Base-by-base conservation (phyloP, 1,140 invertebrate genomes). In the Caenorhabditis tropicalis region DNA sequence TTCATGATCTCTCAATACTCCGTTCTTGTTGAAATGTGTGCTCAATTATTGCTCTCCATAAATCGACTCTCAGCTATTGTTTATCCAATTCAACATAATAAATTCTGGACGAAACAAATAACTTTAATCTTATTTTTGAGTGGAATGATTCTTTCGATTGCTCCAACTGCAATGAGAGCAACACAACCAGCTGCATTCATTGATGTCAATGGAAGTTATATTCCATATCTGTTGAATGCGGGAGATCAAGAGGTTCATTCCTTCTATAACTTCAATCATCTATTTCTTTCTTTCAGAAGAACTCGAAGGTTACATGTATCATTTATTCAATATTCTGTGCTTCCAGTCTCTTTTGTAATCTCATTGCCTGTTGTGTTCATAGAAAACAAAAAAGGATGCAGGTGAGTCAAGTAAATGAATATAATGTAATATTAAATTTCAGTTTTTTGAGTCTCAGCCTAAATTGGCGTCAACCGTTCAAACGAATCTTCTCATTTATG, bases 1-100 rank as follows among this genome's bases (percentile, higher is more conserved):
- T 81, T 81, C 7, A 81, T 53, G 79, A 81, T 81, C 0, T 81
- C 79, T 15, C 79, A 81, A 81, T 81, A 81, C n/a, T 81, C 79
- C 0, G 79, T 81, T 49, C 79, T 81, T 24, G 46, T 81, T 51
- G 49, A 81, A 53, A 81, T 81, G 79, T 81, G 49, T 81, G 33
- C 65, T 46, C 65, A 74, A 31, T 15, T 74, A 43, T 46, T 74
- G 33, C 65, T 74, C 65, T 74, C 65, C 12, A 24, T 74, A 6
- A 74, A 74, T 31, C 65, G 65, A 24, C n/a, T 74, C 9, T 74
- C 65, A n/a, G 65, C 65, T 21, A 43, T 74, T 46, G 36, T 74
- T 5, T 74, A 43, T 46, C 65, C 65, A 10, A 74, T 74, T 16
- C 65, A 27, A 43, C 65, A 74, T n/a, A 74, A 74, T n/a, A 74